A percentile compares a stretch with the other conserved stretches of the same genome.
phyloP scores from a whole-genome alignment of 1,140 invertebrate genomes.

The Venustaconcha ellipsiformis region DNA sequence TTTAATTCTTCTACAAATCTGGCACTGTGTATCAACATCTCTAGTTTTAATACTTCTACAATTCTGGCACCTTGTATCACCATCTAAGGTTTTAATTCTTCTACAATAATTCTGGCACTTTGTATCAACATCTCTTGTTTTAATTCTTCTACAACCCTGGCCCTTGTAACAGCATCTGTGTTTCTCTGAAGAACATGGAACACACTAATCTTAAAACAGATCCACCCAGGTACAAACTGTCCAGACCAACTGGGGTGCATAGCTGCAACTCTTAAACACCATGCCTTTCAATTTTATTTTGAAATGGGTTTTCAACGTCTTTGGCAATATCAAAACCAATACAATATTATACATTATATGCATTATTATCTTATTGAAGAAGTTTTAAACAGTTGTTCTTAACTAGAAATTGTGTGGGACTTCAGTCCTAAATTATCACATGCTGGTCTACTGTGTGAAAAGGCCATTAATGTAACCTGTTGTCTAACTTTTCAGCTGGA shows the following conservation, averaged over 20 bases:
- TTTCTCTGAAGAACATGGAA: constrained; percentile 3
- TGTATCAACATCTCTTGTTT: not conserved
- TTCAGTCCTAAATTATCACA: too few relatives aligned
- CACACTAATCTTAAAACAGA: not conserved
- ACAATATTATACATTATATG: too few relatives aligned
- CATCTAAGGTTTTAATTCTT: constrained; percentile 2
- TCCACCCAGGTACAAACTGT: constrained; percentile 17
- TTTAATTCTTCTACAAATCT: too few relatives aligned
- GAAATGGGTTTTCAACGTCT: constrained; percentile 23
- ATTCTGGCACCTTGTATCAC: constrained; percentile 15
- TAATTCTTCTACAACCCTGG: constrained; percentile 10
- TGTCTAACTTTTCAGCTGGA: too few relatives aligned
- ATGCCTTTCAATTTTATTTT: not conserved
- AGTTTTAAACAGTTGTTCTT: too few relatives aligned
- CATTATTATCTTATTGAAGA: too few relatives aligned
- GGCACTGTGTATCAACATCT: too few relatives aligned
- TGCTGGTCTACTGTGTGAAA: too few relatives aligned
- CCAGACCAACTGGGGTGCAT: constrained; percentile 19
- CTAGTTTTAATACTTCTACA: constrained; percentile 1
- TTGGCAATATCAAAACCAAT: too few relatives aligned
- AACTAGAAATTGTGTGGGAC: too few relatives aligned
- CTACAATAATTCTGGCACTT: too few relatives aligned
- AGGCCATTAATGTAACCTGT: too few relatives aligned
- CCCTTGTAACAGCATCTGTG: constrained; percentile 8
- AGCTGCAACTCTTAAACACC: constrained; percentile 15